Conservation (phyloP, 53 echinoderm and acorn worm species). For the Luidia sarsii region DNA sequence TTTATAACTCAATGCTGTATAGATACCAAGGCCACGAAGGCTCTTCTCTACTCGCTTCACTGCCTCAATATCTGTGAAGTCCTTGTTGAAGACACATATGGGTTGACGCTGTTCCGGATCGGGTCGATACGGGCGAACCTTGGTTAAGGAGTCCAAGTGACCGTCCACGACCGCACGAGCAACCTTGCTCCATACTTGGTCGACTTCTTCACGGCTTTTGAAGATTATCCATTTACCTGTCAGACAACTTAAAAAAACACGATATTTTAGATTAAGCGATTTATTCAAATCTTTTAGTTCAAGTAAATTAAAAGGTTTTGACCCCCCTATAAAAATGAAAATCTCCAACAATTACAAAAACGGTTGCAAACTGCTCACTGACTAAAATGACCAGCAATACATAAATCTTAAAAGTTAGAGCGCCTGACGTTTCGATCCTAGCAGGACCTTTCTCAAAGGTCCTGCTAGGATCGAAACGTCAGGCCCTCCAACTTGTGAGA, state of each 20-base stretch:
- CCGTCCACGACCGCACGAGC: conserved; percentile 9
- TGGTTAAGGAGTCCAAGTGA: background rate
- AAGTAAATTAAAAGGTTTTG: too few relatives aligned
- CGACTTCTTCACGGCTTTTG: background rate
- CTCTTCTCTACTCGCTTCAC: conserved; percentile 27
- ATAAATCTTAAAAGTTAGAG: too few relatives aligned
- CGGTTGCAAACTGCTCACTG: too few relatives aligned
- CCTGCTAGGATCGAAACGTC: too few relatives aligned
- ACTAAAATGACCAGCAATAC: too few relatives aligned
- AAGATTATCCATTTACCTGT: conserved; percentile 29
- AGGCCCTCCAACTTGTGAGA: too few relatives aligned
- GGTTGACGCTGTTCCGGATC: background rate
- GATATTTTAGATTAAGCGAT: too few relatives aligned
- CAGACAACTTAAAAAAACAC: background rate
- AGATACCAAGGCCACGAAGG: conserved; percentile 4
- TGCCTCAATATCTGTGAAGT: conserved; percentile 23
- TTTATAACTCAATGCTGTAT: background rate
- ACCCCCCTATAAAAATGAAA: too few relatives aligned
- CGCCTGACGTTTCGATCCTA: too few relatives aligned
- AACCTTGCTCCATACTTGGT: conserved; percentile 16
- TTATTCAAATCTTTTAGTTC: too few relatives aligned
- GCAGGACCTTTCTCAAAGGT: too few relatives aligned
- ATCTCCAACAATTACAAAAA: too few relatives aligned
- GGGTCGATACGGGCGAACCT: conserved; percentile 2
- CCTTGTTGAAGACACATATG: conserved; percentile 36